Conservation (phyloP, 2,797 vertebrate genomes). For the Picus viridis region DNA sequence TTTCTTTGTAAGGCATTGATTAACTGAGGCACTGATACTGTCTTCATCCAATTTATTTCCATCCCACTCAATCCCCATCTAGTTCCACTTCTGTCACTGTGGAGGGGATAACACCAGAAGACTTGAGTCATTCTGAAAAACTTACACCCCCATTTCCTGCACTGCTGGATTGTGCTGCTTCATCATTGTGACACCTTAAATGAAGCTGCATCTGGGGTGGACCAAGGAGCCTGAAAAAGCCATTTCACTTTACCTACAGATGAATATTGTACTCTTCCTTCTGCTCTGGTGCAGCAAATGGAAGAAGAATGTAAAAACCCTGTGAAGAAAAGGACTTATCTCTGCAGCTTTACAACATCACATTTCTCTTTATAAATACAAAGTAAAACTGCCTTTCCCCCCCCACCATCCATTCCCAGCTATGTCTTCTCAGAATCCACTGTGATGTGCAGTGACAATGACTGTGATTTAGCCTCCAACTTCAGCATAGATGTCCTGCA, state of each 20-base stretch:
- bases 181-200: background rate
- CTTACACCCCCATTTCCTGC: background rate
- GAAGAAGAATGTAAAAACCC: background rate
- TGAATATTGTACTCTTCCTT: background rate
- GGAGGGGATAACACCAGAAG: background rate
- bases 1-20: background rate
- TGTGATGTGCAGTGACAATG: background rate
- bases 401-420: background rate
- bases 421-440: background rate
- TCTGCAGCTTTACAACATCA: background rate
- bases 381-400: background rate
- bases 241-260: background rate
- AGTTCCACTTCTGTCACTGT: background rate
- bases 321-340: background rate
- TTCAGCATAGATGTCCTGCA: background rate
- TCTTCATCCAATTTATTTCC: background rate
- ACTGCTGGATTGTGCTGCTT: background rate
- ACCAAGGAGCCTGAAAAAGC: background rate
- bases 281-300: background rate
- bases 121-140: conserved; percentile 9
- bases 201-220: background rate
- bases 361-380: background rate
- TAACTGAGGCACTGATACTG: background rate
- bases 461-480: background rate
- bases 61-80: conserved; percentile 8